Base-by-base conservation (phyloP, 2,888 invertebrate genomes). In the Lottia gigantea region DNA sequence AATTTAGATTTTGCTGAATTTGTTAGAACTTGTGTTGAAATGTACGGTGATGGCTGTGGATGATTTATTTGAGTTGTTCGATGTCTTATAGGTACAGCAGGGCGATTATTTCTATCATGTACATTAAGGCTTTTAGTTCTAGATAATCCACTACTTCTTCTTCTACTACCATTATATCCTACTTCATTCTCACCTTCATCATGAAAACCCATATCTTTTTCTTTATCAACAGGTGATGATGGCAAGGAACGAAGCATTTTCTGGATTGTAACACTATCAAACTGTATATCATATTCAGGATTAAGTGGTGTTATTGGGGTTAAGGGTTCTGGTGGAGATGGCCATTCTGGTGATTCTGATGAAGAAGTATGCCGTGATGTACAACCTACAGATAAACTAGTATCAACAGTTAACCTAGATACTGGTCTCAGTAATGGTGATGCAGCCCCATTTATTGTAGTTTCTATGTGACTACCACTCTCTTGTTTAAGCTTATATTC, bases 201-300 rank as follows among this genome's bases (percentile, higher is more conserved):
- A 72, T 83, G 82, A 70, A 83, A 83, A 46, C 83, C 84, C 64
- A 77, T 78, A 73, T 84, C 84, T n/a, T 70, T 67, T 16, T 76
- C 76, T 69, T 82, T 75, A 55, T 74, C 78, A 8, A 78, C 78
- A 0, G 84, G 82, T 16, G 83, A 83, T 14, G 79, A 78, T 31
- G 96, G 94, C 93, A 97, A 95, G 66, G 96, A 96, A 86, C 96
- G 96, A 81, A 97, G 91, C 95, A 97, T 96, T 77, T 95, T 92
- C 89, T 97, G 96, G 81, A 97, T 91, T 12, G 96, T 96, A 86
- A 93, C 94, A 85, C 94, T 94, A 89, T 95, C 95, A 89, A 93
- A 89, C 72, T 87, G 88, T 75, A 90, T 85, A 71, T 83, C 84
- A 70, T 79, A 80, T 8, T 80, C 76, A 12, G 84, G 83, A 40